These are phyloP conservation scores for Hormiphora californensis DNA, from an alignment of 37 sponge, comb jelly and placozoan species.

Conservation along the genomic window DNA sequence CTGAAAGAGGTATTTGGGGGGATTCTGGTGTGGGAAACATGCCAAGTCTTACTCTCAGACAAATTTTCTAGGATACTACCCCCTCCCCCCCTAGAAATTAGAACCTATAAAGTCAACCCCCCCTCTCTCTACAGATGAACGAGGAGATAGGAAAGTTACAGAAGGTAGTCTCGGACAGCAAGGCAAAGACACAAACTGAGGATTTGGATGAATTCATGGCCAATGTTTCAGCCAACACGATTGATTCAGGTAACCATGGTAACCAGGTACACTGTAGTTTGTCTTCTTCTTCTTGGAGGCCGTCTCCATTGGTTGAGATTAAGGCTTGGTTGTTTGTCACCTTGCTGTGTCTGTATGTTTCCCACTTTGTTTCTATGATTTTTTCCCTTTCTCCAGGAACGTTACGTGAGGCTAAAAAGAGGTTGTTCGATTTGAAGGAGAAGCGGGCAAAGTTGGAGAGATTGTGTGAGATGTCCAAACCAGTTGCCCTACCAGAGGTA, in stretches of 20 bases:
- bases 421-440: neutral
- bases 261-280: too few species aligned
- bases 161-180: neutral
- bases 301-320: too few species aligned
- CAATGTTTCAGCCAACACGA: neutral
- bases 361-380: too few species aligned
- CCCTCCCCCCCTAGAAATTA: too few species aligned
- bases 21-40: too few species aligned
- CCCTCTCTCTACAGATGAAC: neutral
- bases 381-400: neutral
- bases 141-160: neutral
- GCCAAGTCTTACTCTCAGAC: too few species aligned
- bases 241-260: too few species aligned
- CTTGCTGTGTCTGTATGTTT: too few species aligned
- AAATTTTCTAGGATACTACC: too few species aligned
- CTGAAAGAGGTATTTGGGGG: neutral
- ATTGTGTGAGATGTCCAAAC: constrained; percentile 28
- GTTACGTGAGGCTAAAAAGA: neutral
- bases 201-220: neutral
- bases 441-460: neutral
- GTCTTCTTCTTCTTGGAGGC: too few species aligned
- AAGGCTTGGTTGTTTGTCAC: too few species aligned
- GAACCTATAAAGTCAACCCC: neutral
- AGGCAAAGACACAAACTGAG: neutral
- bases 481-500: neutral